A percentile compares a stretch with the other conserved stretches of the same genome.
Conservation (phyloP, 1,140 invertebrate species). For the Papilio glaucus region DNA sequence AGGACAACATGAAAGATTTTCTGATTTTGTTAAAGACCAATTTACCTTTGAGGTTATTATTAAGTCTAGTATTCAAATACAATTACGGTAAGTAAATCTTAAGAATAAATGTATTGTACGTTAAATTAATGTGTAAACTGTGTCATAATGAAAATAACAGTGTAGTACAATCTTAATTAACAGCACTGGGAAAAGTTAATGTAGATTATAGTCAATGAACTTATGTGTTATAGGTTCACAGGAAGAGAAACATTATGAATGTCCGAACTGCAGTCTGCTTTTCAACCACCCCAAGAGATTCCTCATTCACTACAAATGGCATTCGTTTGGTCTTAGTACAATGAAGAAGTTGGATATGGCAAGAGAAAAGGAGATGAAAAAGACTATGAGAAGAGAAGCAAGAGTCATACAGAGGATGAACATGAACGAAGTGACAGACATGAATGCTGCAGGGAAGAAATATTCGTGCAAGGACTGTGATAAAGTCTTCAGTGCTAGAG, state of each 20-base stretch:
- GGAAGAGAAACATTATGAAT: conserved; percentile 58
- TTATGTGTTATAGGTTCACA: conserved; percentile 43
- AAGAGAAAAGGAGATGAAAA: conserved; percentile 55
- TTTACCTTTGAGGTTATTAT: too few species aligned
- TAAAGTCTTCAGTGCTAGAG: conserved; percentile 59
- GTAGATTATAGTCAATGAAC: conserved; percentile 9
- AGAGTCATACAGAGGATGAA: conserved; percentile 54
- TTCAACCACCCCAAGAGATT: conserved; percentile 73
- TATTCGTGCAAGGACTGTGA: conserved; percentile 69
- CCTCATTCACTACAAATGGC: conserved; percentile 75
- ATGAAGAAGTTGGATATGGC: conserved; percentile 57
- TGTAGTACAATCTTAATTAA: too few species aligned
- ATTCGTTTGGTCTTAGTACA: conserved; percentile 66
- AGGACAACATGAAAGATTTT: neutral
- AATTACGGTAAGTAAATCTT: too few species aligned
- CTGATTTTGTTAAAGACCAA: too few species aligned
- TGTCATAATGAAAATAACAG: too few species aligned
- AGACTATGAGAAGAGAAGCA: conserved; percentile 56
- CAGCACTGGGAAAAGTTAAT: neutral
- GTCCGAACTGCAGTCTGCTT: conserved; percentile 63
- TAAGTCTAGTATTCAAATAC: too few species aligned
- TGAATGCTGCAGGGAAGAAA: conserved; percentile 43
- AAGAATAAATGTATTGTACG: too few species aligned
- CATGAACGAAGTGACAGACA: conserved; percentile 56
- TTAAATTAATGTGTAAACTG: too few species aligned